Evolutionary conservation across 2,113 vertebrate genomes (phyloP).

Genomic region (Hypanus sabinus): DNA sequence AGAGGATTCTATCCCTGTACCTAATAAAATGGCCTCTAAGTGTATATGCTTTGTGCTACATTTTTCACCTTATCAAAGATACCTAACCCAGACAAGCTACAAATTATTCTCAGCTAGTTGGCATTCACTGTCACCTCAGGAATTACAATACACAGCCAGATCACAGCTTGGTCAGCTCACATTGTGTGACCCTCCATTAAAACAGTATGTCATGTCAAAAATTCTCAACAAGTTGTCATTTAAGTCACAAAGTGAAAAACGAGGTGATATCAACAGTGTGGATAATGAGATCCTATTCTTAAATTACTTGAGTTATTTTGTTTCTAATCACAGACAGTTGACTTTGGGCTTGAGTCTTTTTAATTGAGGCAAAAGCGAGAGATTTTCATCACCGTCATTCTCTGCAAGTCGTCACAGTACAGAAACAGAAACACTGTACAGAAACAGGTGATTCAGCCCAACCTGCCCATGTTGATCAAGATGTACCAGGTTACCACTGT

Average conservation of each 20-base stretch:
- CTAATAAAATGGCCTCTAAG: too few relatives aligned
- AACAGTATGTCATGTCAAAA: not conserved
- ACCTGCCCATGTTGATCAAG: too few relatives aligned
- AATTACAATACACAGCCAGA: not conserved
- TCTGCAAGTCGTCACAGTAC: not conserved
- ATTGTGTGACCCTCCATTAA: not conserved
- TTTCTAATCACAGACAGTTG: not conserved
- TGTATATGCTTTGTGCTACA: too few relatives aligned
- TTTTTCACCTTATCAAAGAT: not conserved
- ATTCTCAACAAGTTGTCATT: not conserved
- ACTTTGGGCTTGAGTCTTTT: not conserved
- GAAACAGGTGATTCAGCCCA: too few relatives aligned
- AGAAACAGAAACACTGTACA: too few relatives aligned
- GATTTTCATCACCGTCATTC: not conserved
- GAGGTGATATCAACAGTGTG: not conserved
- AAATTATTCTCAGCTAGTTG: not conserved
- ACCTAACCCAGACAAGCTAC: not conserved
- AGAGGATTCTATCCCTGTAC: too few relatives aligned
- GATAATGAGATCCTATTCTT: too few relatives aligned
- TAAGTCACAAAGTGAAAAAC: not conserved
- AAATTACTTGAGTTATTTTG: not conserved
- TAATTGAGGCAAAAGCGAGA: not conserved
- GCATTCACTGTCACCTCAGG: not conserved
- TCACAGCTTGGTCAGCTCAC: not conserved
- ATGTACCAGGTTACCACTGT: too few relatives aligned